Percentiles rank a stretch among this genome's conserved stretches.
These are phyloP conservation scores for Lutjanus erythropterus DNA, from an alignment of 2,113 vertebrate species.

Conservation along the genomic window DNA sequence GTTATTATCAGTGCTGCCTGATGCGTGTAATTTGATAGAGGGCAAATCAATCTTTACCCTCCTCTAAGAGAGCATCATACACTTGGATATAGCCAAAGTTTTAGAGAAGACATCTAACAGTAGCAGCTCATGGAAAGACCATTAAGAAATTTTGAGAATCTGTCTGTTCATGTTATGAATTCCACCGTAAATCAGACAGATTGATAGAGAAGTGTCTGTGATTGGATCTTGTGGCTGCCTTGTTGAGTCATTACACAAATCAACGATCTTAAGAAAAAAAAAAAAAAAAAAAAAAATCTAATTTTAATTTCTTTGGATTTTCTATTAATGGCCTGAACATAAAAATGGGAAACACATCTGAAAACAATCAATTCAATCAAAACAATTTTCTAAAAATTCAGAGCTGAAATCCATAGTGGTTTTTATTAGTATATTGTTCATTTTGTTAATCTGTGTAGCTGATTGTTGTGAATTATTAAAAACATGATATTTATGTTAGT, in stretches of 20 bases:
- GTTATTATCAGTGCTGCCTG: slow-evolving; percentile 4
- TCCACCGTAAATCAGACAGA: too few relatives aligned
- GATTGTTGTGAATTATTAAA: not conserved
- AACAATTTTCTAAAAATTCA: too few relatives aligned
- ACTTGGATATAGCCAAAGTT: not conserved
- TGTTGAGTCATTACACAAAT: not conserved
- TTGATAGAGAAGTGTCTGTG: not conserved
- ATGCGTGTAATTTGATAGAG: slow-evolving; percentile 7
- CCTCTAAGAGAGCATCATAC: slow-evolving; percentile 12
- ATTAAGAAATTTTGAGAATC: not conserved
- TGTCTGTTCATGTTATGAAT: too few relatives aligned
- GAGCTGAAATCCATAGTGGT: not conserved
- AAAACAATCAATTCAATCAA: not conserved
- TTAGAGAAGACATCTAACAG: not conserved
- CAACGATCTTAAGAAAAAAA: too few relatives aligned
- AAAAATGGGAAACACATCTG: not conserved
- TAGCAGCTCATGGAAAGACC: not conserved
- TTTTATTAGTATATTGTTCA: not conserved
- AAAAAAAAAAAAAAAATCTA: too few relatives aligned
- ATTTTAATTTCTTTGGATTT: not conserved
- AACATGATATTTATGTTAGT: not conserved
- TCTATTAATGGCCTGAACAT: not conserved
- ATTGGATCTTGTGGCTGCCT: not conserved
- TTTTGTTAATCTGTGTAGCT: not conserved
- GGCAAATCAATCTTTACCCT: slow-evolving; percentile 40